These are phyloP conservation scores for Periophthalmus modestus DNA, from an alignment of 2,113 vertebrate genomes.

Conservation along the genomic window DNA sequence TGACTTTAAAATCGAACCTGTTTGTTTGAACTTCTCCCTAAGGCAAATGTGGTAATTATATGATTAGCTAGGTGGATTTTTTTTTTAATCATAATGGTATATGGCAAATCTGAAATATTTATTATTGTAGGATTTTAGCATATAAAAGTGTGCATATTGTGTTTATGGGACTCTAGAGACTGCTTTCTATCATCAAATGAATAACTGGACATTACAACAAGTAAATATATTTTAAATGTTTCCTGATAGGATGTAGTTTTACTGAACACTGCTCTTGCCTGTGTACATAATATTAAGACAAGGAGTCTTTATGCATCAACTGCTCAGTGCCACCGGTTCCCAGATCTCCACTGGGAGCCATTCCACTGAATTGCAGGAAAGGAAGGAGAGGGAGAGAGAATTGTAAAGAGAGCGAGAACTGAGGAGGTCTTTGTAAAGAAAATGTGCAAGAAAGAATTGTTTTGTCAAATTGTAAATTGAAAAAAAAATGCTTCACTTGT, in stretches of 20 bases:
- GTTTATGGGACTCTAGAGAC: not conserved
- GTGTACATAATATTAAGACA: conserved; percentile 36
- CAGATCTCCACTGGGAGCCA: conserved; percentile 59
- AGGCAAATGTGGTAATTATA: not conserved
- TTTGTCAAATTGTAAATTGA: not conserved
- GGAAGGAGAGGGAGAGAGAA: conserved; percentile 43
- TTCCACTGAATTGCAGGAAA: conserved; percentile 63
- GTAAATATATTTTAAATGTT: not conserved
- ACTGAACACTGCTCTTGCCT: conserved; percentile 15
- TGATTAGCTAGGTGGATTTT: not conserved
- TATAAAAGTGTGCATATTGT: not conserved
- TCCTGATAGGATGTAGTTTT: not conserved
- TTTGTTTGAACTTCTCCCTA: not conserved
- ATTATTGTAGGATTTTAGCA: not conserved
- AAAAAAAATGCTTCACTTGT: not conserved
- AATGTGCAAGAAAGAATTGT: conserved; percentile 24
- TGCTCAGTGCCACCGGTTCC: conserved; percentile 57
- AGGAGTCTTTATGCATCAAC: conserved; percentile 58
- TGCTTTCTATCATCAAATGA: not conserved
- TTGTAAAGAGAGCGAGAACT: conserved; percentile 47
- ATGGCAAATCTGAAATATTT: not conserved
- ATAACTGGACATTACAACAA: not conserved
- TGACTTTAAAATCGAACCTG: not conserved
- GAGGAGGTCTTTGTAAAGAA: conserved; percentile 61
- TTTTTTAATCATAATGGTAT: not conserved